Evolutionary conservation across 23 tunicate species (phyloP).

Genomic region (Styela clava): DNA sequence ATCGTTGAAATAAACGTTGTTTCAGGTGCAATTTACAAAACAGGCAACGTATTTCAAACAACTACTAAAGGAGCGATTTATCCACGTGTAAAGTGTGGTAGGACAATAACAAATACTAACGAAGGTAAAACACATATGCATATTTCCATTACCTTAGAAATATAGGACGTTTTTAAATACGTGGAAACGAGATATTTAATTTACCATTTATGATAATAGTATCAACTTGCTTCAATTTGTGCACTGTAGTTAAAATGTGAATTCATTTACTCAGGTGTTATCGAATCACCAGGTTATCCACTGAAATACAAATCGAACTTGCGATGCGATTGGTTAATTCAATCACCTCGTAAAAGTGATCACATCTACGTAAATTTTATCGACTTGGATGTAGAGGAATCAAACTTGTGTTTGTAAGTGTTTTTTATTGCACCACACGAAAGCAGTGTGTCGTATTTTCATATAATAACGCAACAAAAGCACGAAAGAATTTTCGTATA

Average conservation of each 20-base stretch:
- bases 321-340: constrained; percentile 13
- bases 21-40: not conserved
- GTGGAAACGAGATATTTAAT: too few relatives aligned
- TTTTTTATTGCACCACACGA: not conserved
- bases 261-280: constrained; percentile 23
- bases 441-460: not conserved
- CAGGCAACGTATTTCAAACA: not conserved
- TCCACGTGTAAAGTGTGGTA: not conserved
- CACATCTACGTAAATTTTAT: constrained; percentile 11
- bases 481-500: too few relatives aligned
- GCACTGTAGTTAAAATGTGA: too few relatives aligned
- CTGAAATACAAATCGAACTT: constrained; percentile 14
- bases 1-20: too few relatives aligned
- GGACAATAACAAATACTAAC: not conserved
- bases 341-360: not conserved
- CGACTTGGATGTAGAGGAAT: constrained; percentile 23
- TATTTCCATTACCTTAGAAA: too few relatives aligned
- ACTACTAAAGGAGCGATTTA: not conserved
- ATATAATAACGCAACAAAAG: not conserved
- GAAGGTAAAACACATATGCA: too few relatives aligned
- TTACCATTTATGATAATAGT: too few relatives aligned
- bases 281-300: constrained; percentile 26
- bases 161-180: too few relatives aligned
- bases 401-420: constrained; percentile 18
- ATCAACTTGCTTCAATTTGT: too few relatives aligned